Evolutionary conservation across 2,888 invertebrate genomes (phyloP), one percentile per base, ranked within the genome.

Genomic region (Subacronicta megacephala): DNA sequence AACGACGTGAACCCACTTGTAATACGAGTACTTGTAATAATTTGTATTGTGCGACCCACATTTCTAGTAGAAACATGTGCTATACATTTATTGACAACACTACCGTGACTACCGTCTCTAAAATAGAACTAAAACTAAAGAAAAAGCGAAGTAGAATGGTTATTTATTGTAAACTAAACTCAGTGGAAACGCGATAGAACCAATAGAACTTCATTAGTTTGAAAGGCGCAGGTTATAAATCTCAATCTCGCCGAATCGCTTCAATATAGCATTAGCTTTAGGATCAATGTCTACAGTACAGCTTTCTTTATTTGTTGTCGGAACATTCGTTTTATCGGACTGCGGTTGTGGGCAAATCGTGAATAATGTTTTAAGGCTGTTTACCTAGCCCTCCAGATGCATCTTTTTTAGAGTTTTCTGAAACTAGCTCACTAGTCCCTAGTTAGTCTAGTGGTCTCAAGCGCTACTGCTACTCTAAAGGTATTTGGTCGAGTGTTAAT

Each of bases 161-260:
- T 82, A 81, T 84, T 84, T 84, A 84, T 80, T 66, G 80, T 73
- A 66, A 77, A 78, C 78, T 83, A 77, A 82, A 79, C 63, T 63
- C 59, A 57, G 69, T 73, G 71, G 81, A 80, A 82, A 80, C 82
- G 57, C 77, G 80, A 81, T 76, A 74, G 75, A 74, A 75, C 83
- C 84, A 80, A 84, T 84, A 84, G 80, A 84, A 84, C 84, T 84
- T 84, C 84, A 81, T 84, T 84, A 84, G 79, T 74, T 74, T 74
- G 77, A 82, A 84, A 80, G 81, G 77, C 75, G 65, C 74, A 62
- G 59, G 77, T 78, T 77, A 81, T 84, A 84, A 84, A 84, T 84
- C 83, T 84, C 84, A 84, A 84, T 84, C 68, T 54, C 56, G 49
- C 75, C 72, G 71, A 80, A 80, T 72, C 81, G 81, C 72, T 78